Evolutionary conservation across 64 coral and sea anemone species (phyloP).

Genomic region (Astreopora myriophthalma): DNA sequence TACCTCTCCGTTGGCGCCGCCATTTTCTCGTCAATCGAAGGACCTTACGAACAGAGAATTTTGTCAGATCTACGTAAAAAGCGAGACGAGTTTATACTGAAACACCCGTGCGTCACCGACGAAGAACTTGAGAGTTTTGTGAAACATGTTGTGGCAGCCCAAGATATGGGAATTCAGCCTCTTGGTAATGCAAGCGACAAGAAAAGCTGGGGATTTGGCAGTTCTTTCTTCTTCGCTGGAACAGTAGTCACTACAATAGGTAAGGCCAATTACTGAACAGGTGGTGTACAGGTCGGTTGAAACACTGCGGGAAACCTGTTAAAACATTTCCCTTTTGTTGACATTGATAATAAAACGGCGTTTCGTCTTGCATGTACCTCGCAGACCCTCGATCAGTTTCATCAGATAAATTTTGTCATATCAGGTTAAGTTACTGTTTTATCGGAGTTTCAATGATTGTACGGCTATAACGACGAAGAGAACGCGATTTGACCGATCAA

Average conservation of each 20-base stretch:
- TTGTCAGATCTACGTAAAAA: slow-evolving; percentile 65
- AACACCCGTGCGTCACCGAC: slow-evolving; percentile 79
- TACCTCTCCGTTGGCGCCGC: slow-evolving; percentile 87
- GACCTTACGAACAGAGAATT: slow-evolving; percentile 82
- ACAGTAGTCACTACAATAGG: slow-evolving; percentile 90
- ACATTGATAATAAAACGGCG: not conserved
- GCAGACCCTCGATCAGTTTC: not conserved
- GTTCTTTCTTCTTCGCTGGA: slow-evolving; percentile 92
- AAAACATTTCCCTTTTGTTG: not conserved
- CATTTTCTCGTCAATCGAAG: slow-evolving; percentile 95
- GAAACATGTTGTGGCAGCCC: slow-evolving; percentile 59
- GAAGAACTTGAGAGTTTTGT: slow-evolving; percentile 76
- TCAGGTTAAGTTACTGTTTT: not conserved
- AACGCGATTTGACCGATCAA: too few species aligned
- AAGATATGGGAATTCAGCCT: slow-evolving; percentile 78
- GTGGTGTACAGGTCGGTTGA: not conserved
- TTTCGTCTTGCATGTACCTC: not conserved
- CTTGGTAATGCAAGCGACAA: slow-evolving; percentile 65
- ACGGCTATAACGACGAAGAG: too few species aligned
- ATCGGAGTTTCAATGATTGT: not conserved
- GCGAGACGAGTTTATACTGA: slow-evolving; percentile 76
- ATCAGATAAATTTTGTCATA: not conserved
- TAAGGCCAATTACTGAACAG: slow-evolving; percentile 23
- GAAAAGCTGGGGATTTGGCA: slow-evolving; percentile 86
- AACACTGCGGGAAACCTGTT: not conserved